A percentile compares a stretch with the other conserved stretches of the same genome.
Conservation (phyloP, 2,797 vertebrate species). For the Myotis myotis region DNA sequence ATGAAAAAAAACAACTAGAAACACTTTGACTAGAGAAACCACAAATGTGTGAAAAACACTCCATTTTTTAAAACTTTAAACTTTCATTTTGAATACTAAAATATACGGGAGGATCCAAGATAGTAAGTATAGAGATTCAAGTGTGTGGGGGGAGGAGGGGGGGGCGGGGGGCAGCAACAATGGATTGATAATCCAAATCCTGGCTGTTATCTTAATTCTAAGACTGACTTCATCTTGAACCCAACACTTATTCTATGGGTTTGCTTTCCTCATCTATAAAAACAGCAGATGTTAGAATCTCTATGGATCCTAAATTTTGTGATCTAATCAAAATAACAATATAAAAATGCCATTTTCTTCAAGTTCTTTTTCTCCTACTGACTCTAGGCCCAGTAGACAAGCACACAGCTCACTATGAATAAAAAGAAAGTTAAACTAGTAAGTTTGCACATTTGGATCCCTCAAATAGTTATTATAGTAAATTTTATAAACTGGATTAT, state of each 20-base stretch:
- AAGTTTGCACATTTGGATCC: not conserved
- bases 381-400: not conserved
- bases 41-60: not conserved
- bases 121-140: not conserved
- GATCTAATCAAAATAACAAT: not conserved
- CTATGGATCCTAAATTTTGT: not conserved
- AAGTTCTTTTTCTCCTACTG: not conserved
- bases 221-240: not conserved
- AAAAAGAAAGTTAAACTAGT: not conserved
- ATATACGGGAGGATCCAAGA: not conserved
- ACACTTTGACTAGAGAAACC: not conserved
- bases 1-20: slow-evolving; percentile 22
- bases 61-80: not conserved
- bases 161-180: not conserved
- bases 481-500: not conserved
- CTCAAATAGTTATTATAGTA: not conserved
- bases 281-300: not conserved
- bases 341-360: not conserved
- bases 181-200: not conserved
- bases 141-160: not conserved
- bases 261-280: slow-evolving; percentile 12
- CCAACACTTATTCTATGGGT: not conserved
- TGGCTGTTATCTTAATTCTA: not conserved
- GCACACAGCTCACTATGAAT: not conserved
- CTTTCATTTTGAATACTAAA: slow-evolving; percentile 38